Conservation (phyloP, 2,888 invertebrate genomes). For the Cheilosia urbana region DNA sequence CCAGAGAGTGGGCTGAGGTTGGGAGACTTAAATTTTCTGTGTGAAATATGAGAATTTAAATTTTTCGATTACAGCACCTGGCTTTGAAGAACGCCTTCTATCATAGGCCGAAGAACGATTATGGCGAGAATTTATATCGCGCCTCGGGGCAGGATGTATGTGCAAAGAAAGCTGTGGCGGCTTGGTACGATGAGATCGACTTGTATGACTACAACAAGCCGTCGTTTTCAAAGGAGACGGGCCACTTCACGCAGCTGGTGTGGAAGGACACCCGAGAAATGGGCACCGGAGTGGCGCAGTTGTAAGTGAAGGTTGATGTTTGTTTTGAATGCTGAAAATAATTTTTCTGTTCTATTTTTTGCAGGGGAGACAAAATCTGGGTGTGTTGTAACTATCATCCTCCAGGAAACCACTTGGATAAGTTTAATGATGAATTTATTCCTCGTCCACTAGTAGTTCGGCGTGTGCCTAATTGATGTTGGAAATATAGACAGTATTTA, state of each 20-base stretch:
- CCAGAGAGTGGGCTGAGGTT: slow-evolving; percentile 67
- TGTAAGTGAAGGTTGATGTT: slow-evolving; percentile 75
- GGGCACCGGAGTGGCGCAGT: slow-evolving; percentile 89
- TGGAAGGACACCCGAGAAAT: slow-evolving; percentile 91
- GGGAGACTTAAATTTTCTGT: background rate
- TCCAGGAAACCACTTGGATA: slow-evolving; percentile 67
- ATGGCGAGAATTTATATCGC: slow-evolving; percentile 93
- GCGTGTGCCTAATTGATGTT: background rate
- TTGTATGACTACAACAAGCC: slow-evolving; percentile 87
- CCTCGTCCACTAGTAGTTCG: slow-evolving; percentile 80
- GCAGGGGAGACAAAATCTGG: slow-evolving; percentile 17
- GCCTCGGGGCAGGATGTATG: slow-evolving; percentile 74
- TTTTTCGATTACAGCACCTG: slow-evolving; percentile 81
- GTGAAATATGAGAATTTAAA: background rate
- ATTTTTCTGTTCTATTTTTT: slow-evolving; percentile 10
- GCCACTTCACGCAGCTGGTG: slow-evolving; percentile 93
- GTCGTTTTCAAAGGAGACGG: slow-evolving; percentile 88
- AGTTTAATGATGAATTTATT: slow-evolving; percentile 68
- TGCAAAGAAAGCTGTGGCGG: slow-evolving; percentile 90
- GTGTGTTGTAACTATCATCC: slow-evolving; percentile 76
- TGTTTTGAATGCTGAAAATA: background rate
- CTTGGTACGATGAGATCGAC: slow-evolving; percentile 91
- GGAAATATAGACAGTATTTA: no score
- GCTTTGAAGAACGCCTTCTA: slow-evolving; percentile 87
- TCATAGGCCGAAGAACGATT: slow-evolving; percentile 90